Percentiles rank a stretch among this genome's conserved stretches.
Evolutionary conservation across 2,888 invertebrate species (phyloP).

Genomic region (Drosophila subquinaria): DNA sequence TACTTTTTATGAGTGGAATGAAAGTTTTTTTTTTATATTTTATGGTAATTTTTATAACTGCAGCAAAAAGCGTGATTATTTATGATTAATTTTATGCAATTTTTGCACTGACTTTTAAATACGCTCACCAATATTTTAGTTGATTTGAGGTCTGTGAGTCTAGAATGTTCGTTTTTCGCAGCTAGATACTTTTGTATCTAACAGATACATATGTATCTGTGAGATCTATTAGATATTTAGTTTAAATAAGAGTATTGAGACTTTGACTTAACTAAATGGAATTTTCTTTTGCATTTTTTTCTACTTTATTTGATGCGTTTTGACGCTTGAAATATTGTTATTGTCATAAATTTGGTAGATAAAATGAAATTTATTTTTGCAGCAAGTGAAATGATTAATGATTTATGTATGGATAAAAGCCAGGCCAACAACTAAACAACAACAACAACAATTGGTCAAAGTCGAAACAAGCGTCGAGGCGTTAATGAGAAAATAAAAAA

Average conservation of each 20-base stretch:
- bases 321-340: slow-evolving; percentile 43
- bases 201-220: not conserved
- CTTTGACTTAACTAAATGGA: no score
- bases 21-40: not conserved
- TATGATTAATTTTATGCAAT: not conserved
- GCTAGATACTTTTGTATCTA: not conserved
- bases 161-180: not conserved
- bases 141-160: no score
- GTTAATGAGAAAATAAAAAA: slow-evolving; percentile 40
- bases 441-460: slow-evolving; percentile 44
- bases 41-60: slow-evolving; percentile 5
- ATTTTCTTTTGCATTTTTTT: not conserved
- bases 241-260: not conserved
- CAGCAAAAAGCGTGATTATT: not conserved
- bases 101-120: not conserved
- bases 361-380: slow-evolving; percentile 29
- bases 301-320: slow-evolving; percentile 2
- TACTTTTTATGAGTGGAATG: not conserved
- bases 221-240: no score
- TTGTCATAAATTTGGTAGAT: slow-evolving; percentile 35
- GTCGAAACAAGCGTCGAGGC: slow-evolving; percentile 28
- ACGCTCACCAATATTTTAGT: not conserved
- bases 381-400: slow-evolving; percentile 50
- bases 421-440: slow-evolving; percentile 31
- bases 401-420: slow-evolving; percentile 46